Evolutionary conservation across 2,797 vertebrate genomes (phyloP).

Genomic region (Poeciliopsis gracilis): DNA sequence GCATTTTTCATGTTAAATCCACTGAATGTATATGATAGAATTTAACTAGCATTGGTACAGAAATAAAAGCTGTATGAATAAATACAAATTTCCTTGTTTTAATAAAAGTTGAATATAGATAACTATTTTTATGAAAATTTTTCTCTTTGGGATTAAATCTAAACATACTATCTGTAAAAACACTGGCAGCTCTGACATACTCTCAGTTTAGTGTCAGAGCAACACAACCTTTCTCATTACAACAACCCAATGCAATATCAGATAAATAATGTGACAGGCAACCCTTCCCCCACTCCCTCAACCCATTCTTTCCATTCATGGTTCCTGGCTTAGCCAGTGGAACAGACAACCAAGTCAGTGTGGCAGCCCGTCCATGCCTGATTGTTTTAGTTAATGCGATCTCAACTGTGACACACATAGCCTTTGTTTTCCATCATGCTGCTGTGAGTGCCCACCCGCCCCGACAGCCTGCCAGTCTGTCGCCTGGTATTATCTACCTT

Average conservation of each 20-base stretch:
- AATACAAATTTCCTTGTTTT: not conserved
- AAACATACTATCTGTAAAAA: slow-evolving; percentile 14
- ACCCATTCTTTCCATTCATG: slow-evolving; percentile 34
- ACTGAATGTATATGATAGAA: not conserved
- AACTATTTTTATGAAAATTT: not conserved
- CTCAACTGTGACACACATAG: slow-evolving; percentile 69
- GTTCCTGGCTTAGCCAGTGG: slow-evolving; percentile 39
- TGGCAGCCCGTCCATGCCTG: slow-evolving; percentile 57
- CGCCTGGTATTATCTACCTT: slow-evolving; percentile 74
- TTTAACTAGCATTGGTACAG: not conserved
- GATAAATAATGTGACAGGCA: slow-evolving; percentile 41
- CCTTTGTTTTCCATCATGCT: slow-evolving; percentile 75
- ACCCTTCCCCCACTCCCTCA: slow-evolving; percentile 13
- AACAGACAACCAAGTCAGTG: slow-evolving; percentile 60
- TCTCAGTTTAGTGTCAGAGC: slow-evolving; percentile 34
- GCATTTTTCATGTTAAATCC: no score
- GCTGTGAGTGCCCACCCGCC: slow-evolving; percentile 72
- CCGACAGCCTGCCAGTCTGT: slow-evolving; percentile 74
- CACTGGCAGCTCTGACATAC: slow-evolving; percentile 24
- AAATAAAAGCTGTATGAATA: not conserved
- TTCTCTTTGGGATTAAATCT: not conserved
- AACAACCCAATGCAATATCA: slow-evolving; percentile 34
- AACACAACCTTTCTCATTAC: slow-evolving; percentile 33
- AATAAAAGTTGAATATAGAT: not conserved
- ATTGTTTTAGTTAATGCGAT: slow-evolving; percentile 75